Conservation (phyloP, 2,888 invertebrate species). For the Leptinotarsa tumamoca region DNA sequence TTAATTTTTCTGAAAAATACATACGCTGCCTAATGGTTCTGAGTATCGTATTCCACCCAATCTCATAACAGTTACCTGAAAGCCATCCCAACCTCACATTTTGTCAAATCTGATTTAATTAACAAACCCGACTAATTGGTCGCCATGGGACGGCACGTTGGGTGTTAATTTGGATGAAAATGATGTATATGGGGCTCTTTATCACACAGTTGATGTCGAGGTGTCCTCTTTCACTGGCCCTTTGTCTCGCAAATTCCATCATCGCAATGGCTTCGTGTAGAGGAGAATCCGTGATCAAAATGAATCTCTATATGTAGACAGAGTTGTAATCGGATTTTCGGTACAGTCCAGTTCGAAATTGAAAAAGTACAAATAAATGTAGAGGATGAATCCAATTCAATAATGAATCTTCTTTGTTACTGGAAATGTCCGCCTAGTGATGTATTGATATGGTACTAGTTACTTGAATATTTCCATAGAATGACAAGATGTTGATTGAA, state of each 20-base stretch:
- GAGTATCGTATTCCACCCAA: neutral
- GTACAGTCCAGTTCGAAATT: no score
- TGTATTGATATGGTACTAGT: no score
- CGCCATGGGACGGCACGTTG: constrained; percentile 11
- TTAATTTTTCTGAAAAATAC: neutral
- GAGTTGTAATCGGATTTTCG: no score
- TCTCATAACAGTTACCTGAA: constrained; percentile 5
- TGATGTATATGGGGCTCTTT: constrained; percentile 14
- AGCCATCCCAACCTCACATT: constrained; percentile 3
- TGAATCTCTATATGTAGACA: no score
- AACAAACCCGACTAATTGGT: constrained; percentile 15
- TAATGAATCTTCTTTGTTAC: no score
- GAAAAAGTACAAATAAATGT: no score
- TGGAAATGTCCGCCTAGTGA: no score
- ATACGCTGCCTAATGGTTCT: neutral
- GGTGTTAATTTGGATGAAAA: constrained; percentile 9
- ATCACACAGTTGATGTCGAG: constrained; percentile 8
- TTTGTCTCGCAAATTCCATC: constrained; percentile 14
- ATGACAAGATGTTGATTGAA: no score
- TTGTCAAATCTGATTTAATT: constrained; percentile 13
- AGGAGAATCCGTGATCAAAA: neutral
- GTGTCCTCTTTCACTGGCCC: constrained; percentile 10
- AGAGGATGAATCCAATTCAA: no score
- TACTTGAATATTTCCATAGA: no score
- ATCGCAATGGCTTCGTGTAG: constrained; percentile 10